Conservation (phyloP, 1,140 invertebrate species). For the Drosophila tani region DNA sequence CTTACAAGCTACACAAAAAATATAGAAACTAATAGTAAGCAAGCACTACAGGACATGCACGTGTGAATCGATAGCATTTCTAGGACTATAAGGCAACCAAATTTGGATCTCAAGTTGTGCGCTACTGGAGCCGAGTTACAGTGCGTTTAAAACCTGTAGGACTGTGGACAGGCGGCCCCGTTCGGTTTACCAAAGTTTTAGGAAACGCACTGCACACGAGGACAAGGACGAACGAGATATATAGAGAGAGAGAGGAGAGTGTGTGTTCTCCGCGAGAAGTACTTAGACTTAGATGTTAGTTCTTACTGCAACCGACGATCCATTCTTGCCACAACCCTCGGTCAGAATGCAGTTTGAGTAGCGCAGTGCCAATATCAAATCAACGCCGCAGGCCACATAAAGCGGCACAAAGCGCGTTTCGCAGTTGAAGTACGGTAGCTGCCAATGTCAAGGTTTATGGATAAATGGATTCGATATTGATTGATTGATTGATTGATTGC, state of each 20-base stretch:
- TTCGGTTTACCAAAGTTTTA: background rate
- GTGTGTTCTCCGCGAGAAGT: slow-evolving; percentile 1
- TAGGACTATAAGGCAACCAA: slow-evolving; percentile 10
- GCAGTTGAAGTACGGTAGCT: slow-evolving; percentile 71
- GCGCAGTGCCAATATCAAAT: slow-evolving; percentile 73
- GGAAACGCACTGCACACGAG: slow-evolving; percentile 39
- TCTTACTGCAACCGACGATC: slow-evolving; percentile 94
- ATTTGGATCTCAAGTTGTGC: slow-evolving; percentile 10
- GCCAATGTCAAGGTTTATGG: slow-evolving; percentile 38
- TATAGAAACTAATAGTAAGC: slow-evolving; percentile 5
- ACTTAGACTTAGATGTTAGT: slow-evolving; percentile 19
- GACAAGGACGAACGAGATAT: slow-evolving; percentile 31
- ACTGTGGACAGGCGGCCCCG: background rate
- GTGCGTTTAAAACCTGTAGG: slow-evolving; percentile 18
- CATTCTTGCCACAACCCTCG: slow-evolving; percentile 98
- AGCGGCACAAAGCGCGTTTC: slow-evolving; percentile 73
- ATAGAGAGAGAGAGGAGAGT: background rate
- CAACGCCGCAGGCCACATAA: slow-evolving; percentile 77
- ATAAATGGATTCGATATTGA: slow-evolving; percentile 10
- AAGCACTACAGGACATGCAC: slow-evolving; percentile 32
- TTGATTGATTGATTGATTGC: slow-evolving; percentile 23
- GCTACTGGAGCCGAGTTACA: slow-evolving; percentile 19
- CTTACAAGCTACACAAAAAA: slow-evolving; percentile 36
- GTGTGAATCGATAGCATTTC: slow-evolving; percentile 18
- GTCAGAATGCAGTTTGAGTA: slow-evolving; percentile 90